phyloP scores from a whole-genome alignment of 2,113 vertebrate species.

The Petromus typicus region DNA sequence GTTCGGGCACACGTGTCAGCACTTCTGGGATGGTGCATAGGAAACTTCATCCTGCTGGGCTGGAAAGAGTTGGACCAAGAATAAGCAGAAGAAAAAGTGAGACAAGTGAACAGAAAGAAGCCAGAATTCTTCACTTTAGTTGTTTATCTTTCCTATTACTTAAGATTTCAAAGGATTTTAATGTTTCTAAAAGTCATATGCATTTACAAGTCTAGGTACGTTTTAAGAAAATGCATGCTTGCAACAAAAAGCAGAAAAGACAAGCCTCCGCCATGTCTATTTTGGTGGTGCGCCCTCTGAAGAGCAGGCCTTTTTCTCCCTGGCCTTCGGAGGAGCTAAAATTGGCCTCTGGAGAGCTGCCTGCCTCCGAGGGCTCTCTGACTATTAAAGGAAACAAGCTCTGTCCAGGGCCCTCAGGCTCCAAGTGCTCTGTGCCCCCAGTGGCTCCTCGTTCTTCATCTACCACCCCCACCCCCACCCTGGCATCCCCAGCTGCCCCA shows the following conservation, averaged over 20 bases:
- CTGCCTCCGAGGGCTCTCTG: conserved; percentile 27
- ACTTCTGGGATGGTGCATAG: neutral
- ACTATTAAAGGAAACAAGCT: conserved; percentile 70
- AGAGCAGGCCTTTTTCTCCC: neutral
- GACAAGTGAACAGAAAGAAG: neutral
- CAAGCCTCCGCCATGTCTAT: neutral
- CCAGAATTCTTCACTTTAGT: neutral
- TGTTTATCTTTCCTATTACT: neutral
- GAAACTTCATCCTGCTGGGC: neutral
- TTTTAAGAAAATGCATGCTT: neutral
- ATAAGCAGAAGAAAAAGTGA: neutral
- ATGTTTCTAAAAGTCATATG: neutral
- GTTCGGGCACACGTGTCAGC: accelerated
- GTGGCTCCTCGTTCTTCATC: neutral
- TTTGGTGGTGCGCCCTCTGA: neutral
- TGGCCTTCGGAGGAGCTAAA: conserved; percentile 53
- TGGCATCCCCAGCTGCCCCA: neutral
- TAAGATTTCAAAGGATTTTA: neutral
- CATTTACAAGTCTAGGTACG: neutral
- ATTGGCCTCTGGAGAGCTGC: conserved; percentile 51
- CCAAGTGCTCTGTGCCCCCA: neutral
- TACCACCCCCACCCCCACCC: neutral
- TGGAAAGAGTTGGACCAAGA: neutral
- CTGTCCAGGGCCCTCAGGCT: neutral
- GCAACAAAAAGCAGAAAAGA: neutral